Base-by-base conservation (phyloP, 2,888 invertebrate species). In the Noctuana brunneofusca region DNA sequence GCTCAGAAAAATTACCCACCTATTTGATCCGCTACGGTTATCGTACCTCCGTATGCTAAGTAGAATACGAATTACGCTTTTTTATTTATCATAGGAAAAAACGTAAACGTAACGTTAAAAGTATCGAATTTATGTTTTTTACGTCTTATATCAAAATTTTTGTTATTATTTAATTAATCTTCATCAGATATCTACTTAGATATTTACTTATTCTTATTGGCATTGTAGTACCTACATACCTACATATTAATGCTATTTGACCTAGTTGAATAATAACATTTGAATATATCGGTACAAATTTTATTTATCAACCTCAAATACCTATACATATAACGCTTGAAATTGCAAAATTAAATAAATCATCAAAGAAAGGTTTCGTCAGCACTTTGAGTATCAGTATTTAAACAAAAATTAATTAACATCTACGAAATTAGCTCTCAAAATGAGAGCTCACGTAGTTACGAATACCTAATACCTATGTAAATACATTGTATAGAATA, bases 371-470 rank as follows among this genome's bases (percentile, higher is more conserved):
- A 27, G 32, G 14, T n/a, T 14, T 6, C 41, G 41, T 52, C 24
- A 41, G 35, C 38, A n/a, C 1, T 52, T 53, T 46, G 30, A 11
- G 16, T 32, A 32, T 60, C 27, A 4, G 16, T 43, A 18, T 16
- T 43, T 60, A 48, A 48, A 74, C 77, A 80, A 79, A 84, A 84
- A 85, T 85, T 87, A 82, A 87, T 87, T 86, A 83, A 77, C 79
- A 82, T 81, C 81, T 81, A 79, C 82, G 80, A 76, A 80, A 87
- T 88, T 87, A 85, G 83, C 84, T 85, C 86, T 84, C 76, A 83
- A 84, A 88, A 88, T 88, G 87, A 82, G 72, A 78, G 83, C 86
- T 84, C 86, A 87, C 86, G 87, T 84, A 84, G 81, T 81, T 79
- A 83, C 78, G 76, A 78, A 81, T 83, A 57, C 60, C 60, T 60